A percentile compares a stretch with the other conserved stretches of the same genome.
Evolutionary conservation across 1,140 invertebrate genomes (phyloP).

Genomic region (Bactericera cockerelli): DNA sequence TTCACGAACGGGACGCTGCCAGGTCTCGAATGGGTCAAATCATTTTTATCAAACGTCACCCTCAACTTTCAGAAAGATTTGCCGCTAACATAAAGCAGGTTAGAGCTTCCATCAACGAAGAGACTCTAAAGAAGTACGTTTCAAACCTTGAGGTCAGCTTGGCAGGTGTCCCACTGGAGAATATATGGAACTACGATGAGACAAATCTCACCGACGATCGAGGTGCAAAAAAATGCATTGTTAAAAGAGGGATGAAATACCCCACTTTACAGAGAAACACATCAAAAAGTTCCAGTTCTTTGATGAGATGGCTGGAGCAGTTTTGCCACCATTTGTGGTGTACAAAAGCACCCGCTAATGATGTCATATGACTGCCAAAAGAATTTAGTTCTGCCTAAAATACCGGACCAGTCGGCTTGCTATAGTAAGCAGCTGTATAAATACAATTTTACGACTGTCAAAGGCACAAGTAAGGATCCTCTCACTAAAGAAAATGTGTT

Average conservation of each 20-base stretch:
- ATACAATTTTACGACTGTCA: no score
- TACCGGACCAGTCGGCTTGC: no score
- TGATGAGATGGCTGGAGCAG: constrained; percentile 18
- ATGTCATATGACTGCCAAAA: no score
- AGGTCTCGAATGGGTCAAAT: constrained; percentile 1
- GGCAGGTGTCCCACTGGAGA: constrained; percentile 23
- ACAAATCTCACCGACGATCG: constrained; percentile 31
- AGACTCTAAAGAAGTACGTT: constrained; percentile 24
- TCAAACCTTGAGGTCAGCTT: constrained; percentile 22
- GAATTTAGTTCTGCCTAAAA: no score
- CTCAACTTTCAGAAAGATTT: not conserved
- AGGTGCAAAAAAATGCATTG: constrained; percentile 26
- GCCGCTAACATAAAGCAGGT: constrained; percentile 16
- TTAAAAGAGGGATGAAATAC: constrained; percentile 25
- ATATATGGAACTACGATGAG: constrained; percentile 31
- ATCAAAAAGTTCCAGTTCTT: constrained; percentile 11
- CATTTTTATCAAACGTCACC: constrained; percentile 8
- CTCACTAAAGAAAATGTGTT: no score
- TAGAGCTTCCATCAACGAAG: constrained; percentile 14
- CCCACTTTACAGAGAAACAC: no score
- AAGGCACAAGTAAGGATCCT: no score
- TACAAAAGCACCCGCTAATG: no score
- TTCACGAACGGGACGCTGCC: no score
- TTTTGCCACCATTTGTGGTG: constrained; percentile 23
- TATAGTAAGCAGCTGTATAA: no score